Conservation (phyloP, 2,888 invertebrate genomes). For the Dasysyrphus tricinctus region DNA sequence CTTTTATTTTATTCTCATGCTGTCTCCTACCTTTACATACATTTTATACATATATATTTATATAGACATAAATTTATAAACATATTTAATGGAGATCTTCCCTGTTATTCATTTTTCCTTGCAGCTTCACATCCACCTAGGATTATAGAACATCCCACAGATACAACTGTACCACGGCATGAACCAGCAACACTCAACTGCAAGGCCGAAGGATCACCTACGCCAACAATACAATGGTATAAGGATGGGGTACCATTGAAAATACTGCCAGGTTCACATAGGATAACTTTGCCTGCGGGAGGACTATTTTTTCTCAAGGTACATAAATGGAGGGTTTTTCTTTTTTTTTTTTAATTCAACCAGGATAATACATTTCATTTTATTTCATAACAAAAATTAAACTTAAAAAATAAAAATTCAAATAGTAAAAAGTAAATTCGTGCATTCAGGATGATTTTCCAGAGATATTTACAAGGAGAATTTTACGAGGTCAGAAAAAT, state of each 20-base stretch:
- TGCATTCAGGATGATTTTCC: conserved; percentile 2
- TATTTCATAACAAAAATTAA: conserved; percentile 62
- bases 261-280: conserved; percentile 87
- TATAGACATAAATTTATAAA: background rate
- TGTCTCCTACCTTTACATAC: background rate
- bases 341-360: conserved; percentile 32
- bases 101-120: conserved; percentile 44
- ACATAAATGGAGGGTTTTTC: conserved; percentile 78
- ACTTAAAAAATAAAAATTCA: conserved; percentile 17
- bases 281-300: conserved; percentile 90
- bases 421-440: conserved; percentile 2
- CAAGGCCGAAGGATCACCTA: conserved; percentile 92
- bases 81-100: conserved; percentile 27
- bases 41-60: background rate
- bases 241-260: conserved; percentile 86
- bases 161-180: conserved; percentile 94
- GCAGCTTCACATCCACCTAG: conserved; percentile 88
- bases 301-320: conserved; percentile 91
- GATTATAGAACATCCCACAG: conserved; percentile 95
- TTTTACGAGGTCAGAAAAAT: background rate
- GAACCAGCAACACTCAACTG: conserved; percentile 96
- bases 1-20: conserved; percentile 66
- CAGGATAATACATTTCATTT: conserved; percentile 70
- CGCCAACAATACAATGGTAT: conserved; percentile 93
- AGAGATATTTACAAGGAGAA: conserved; percentile 2